Conservation (phyloP, 2,797 vertebrate genomes). For the Pempheris klunzingeri region DNA sequence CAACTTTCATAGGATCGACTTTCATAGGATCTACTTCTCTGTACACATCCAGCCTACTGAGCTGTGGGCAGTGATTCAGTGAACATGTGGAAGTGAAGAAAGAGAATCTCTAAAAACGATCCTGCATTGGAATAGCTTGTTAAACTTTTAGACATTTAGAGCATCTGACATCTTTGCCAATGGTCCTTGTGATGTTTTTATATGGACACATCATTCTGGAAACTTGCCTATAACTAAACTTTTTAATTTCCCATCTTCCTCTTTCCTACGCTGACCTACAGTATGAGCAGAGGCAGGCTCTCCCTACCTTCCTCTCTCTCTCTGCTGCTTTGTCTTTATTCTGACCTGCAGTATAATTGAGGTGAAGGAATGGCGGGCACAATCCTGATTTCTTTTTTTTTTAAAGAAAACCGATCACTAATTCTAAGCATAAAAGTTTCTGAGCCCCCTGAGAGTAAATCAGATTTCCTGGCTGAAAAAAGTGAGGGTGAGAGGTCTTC, state of each 20-base stretch:
- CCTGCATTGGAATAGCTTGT: background rate
- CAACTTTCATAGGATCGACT: too few relatives aligned
- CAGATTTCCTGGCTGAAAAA: slow-evolving; percentile 23
- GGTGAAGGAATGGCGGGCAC: slow-evolving; percentile 46
- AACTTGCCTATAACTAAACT: slow-evolving; percentile 39
- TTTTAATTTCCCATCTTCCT: slow-evolving; percentile 44
- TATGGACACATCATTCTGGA: background rate
- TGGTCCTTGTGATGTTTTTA: background rate
- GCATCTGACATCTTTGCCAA: background rate
- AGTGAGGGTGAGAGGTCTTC: background rate
- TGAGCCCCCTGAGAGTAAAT: background rate
- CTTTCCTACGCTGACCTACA: background rate
- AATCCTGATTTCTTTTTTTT: slow-evolving; percentile 14
- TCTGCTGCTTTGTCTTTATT: slow-evolving; percentile 48
- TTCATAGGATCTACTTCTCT: too few relatives aligned
- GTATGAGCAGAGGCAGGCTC: background rate
- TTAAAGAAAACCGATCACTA: slow-evolving; percentile 40
- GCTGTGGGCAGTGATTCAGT: fast-evolving
- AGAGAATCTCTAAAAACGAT: background rate
- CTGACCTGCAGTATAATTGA: slow-evolving; percentile 65
- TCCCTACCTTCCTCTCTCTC: background rate
- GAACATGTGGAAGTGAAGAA: background rate
- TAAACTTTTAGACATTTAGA: background rate
- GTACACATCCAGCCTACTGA: too few relatives aligned
- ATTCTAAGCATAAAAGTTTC: slow-evolving; percentile 46